Base-by-base conservation (phyloP, 2,113 vertebrate genomes). In the Vireo altiloquus region DNA sequence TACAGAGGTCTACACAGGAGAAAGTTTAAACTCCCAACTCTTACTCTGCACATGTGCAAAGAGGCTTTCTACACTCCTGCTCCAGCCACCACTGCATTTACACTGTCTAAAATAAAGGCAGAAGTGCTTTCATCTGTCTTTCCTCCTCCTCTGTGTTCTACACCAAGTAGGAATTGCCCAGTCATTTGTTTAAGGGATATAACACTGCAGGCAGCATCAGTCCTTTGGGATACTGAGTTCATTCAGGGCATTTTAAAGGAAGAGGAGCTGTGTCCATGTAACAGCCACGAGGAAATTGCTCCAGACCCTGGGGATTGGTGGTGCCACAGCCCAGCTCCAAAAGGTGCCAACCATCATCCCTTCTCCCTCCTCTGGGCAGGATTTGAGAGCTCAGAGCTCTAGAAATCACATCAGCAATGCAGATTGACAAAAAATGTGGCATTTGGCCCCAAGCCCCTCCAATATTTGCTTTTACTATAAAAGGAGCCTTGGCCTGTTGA, bases 381-480 rank as follows among this genome's bases (percentile, higher is more conserved):
- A 42, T 28, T 2, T 17, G 39, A 23, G 30, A 49, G 66, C 87
- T 83, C 37, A 5, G 60, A 66, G 89, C 56, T 63, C 50, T 74
- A 39, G 30, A 49, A 65, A 30, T 40, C 18, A 30, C 12, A 46
- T 47, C 92, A 92, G n/a, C 47, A 42, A 16, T 5, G 21, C 7
- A 83, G 47, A 89, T 33, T 65, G 64, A 71, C 49, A 52, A 37
- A 70, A 65, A 50, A 50, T 11, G 18, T 39, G 39, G 15, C 40
- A 18, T 87, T 61, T 91, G 88, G 94, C 82, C 84, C 70, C 0
- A 15, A 56, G 82, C 61, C 57, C n/a, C 46, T 94, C 49, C 66
- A 69, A 9, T 92, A 89, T 94, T 94, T 92, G 72, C 75, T 90
- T 87, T 94, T 64, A 76, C 92, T 94, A 79, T 91, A 96, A 94